Evolutionary conservation across 2,113 vertebrate genomes (phyloP).

Genomic region (Rattus rattus): DNA sequence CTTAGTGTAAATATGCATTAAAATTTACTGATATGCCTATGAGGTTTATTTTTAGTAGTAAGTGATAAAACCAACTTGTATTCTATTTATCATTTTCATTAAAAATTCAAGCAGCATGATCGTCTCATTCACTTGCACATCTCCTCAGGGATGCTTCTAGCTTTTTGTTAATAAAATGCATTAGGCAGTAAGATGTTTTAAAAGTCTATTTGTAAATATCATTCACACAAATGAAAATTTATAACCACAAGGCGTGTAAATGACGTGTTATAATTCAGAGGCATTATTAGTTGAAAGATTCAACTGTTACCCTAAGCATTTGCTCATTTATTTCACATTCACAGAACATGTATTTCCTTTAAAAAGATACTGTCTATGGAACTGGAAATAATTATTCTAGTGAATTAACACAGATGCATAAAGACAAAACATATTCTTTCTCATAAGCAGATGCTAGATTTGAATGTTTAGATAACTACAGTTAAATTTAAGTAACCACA

Average conservation of each 20-base stretch:
- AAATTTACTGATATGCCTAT: neutral
- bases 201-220: conserved; percentile 39
- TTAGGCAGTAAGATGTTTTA: neutral
- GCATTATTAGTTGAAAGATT: neutral
- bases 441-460: neutral
- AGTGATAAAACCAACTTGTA: conserved; percentile 46
- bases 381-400: neutral
- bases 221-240: conserved; percentile 1
- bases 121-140: conserved; percentile 16
- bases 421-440: neutral
- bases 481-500: neutral
- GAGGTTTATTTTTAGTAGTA: conserved; percentile 23
- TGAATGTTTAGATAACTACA: neutral
- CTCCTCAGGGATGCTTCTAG: conserved; percentile 30
- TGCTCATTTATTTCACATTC: neutral
- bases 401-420: neutral
- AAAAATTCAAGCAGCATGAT: conserved; percentile 45
- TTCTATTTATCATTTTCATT: conserved; percentile 61
- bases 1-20: conserved; percentile 19
- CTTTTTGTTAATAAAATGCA: conserved; percentile 53
- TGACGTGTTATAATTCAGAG: neutral
- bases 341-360: neutral
- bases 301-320: neutral
- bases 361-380: neutral
- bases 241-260: neutral